A percentile compares a stretch with the other conserved stretches of the same genome.
Evolutionary conservation across 2,888 invertebrate genomes (phyloP).

Genomic region (Dolomedes plantarius): DNA sequence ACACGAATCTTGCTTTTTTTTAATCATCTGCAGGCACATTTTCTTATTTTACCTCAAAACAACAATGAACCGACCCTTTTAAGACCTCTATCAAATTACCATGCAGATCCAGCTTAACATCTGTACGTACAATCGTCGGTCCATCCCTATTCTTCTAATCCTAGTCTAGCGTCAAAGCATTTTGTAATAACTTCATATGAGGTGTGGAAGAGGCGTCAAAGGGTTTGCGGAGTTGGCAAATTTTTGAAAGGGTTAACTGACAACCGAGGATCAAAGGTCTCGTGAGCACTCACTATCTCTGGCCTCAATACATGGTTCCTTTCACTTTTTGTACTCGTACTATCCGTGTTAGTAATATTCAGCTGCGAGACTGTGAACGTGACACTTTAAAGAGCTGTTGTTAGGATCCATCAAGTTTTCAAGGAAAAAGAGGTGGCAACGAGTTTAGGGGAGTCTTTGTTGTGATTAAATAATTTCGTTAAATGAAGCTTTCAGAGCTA

Average conservation of each 20-base stretch:
- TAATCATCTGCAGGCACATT: not conserved
- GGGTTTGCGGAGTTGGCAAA: conserved; percentile 21
- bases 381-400: not conserved
- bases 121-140: not conserved
- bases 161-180: not conserved
- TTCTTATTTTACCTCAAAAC: not conserved
- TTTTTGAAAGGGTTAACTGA: conserved; percentile 19
- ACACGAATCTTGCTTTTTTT: not conserved
- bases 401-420: not conserved
- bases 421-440: not conserved
- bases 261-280: conserved; percentile 17
- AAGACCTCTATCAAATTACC: not conserved
- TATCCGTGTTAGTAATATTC: conserved; percentile 7
- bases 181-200: conserved; percentile 19
- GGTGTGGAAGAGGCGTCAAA: conserved; percentile 20
- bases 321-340: not conserved
- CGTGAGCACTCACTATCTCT: conserved; percentile 9
- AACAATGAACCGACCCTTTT: not conserved
- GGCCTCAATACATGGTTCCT: conserved; percentile 16
- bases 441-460: too few species aligned
- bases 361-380: not conserved
- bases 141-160: not conserved
- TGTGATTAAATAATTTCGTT: too few species aligned
- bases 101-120: not conserved
- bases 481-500: too few species aligned